Conservation (phyloP, 2,797 vertebrate genomes). For the Pygocentrus nattereri region DNA sequence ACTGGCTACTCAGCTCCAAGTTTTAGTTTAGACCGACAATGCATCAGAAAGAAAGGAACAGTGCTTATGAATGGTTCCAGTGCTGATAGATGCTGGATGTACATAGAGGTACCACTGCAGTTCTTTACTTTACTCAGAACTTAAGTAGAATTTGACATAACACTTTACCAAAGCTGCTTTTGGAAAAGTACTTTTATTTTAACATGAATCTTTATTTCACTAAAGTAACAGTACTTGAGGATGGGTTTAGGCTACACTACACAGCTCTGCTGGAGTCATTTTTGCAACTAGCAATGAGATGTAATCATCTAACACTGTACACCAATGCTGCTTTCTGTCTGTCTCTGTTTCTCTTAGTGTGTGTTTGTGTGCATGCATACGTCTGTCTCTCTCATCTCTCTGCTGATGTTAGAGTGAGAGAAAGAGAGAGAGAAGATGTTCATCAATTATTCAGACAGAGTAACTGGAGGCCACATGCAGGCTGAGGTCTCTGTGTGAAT, state of each 20-base stretch:
- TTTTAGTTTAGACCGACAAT: too few species aligned
- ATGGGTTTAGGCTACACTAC: neutral
- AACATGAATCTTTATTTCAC: neutral
- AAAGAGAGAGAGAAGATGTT: slow-evolving; percentile 35
- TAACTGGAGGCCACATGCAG: slow-evolving; percentile 55
- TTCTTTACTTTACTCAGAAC: too few species aligned
- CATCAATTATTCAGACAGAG: slow-evolving; percentile 58
- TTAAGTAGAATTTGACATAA: too few species aligned
- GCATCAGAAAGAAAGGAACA: too few species aligned
- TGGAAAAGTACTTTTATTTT: neutral
- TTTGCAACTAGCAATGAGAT: neutral
- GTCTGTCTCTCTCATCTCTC: slow-evolving; percentile 11
- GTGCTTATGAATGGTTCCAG: too few species aligned
- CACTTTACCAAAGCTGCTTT: too few species aligned
- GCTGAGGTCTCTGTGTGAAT: slow-evolving; percentile 53
- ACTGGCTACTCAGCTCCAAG: too few species aligned
- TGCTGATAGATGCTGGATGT: too few species aligned
- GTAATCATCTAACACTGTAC: neutral
- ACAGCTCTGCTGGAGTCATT: neutral
- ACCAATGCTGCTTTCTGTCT: neutral
- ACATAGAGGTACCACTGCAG: too few species aligned
- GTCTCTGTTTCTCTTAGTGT: neutral
- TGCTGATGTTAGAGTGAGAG: slow-evolving; percentile 40
- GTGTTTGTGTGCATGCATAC: neutral
- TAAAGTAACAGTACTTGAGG: neutral